These are phyloP conservation scores for Poecilobothrus nobilitatus DNA, from an alignment of 2,888 invertebrate genomes.

Conservation along the genomic window DNA sequence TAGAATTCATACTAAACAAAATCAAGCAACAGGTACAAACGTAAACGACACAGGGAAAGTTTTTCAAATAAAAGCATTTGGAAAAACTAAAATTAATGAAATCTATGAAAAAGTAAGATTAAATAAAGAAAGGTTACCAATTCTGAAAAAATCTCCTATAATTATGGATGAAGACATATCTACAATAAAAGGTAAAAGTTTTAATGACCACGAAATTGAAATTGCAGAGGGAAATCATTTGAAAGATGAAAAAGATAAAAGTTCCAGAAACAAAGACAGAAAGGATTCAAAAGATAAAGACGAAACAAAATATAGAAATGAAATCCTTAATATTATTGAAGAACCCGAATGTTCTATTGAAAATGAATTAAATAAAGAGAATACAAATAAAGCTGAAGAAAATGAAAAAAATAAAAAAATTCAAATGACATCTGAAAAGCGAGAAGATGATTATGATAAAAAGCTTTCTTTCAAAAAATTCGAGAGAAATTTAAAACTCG, in stretches of 20 bases:
- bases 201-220: neutral
- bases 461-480: neutral
- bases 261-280: too few species aligned
- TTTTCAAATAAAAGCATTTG: neutral
- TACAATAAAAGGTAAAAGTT: neutral
- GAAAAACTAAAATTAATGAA: constrained; percentile 6
- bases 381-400: neutral
- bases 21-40: neutral
- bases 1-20: neutral
- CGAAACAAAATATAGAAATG: too few species aligned
- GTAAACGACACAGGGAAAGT: neutral
- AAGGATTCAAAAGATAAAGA: too few species aligned
- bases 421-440: neutral
- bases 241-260: neutral
- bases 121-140: neutral
- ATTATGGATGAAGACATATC: neutral
- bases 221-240: neutral
- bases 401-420: neutral
- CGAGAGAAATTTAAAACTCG: neutral
- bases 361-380: neutral
- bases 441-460: neutral
- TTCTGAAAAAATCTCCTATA: neutral
- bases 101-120: neutral
- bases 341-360: neutral
- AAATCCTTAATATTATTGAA: neutral